Evolutionary conservation across 2,113 vertebrate genomes (phyloP), one percentile per base, ranked within the genome.

Genomic region (Mellivora capensis): DNA sequence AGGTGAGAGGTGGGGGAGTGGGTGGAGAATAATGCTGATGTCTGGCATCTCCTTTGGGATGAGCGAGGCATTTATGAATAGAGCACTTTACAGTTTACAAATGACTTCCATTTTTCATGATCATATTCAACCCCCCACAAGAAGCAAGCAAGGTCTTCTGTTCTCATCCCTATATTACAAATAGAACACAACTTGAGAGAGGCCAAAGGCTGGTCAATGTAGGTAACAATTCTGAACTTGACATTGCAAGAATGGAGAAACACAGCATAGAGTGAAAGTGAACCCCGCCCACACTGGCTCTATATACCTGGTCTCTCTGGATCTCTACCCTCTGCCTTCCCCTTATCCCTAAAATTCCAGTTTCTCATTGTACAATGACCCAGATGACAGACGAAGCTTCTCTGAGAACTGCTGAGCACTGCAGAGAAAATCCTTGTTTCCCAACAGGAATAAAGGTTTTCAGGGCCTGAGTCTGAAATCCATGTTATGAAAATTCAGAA

Each of bases 401-500:
- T 79, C 7, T n/a, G 54, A 69, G 62, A 74, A 69, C 39, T 7
- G 2, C 54, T 87, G 67, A 93, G 69, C 17, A 1, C 27, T 74
- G 14, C 37, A 42, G 31, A 80, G 44, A 42, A 91, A 80, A 81
- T 69, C 6, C 52, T 57, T 59, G 17, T 37, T 87, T 71, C 67
- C 25, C 91, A 94, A 25, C n/a, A 77, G 84, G 84, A 87, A 54
- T 72, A 54, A 20, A 13, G 11, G 5, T 3, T 79, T 71, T 87
- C 62, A 44, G 42, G 27, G 21, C 67, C 79, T 14, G 20, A 74
- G 15, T 87, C 59, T 83, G 74, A 96, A 94, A 87, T 64, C 8
- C 15, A 42, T 18, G 80, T 34, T 77, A 27, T 87, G 69, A 87
- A 67, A 49, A 67, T 67, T 84, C 61, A 83, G n/a, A 90, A 90